phyloP scores from a whole-genome alignment of 2,888 invertebrate genomes.

The Hemaris fuciformis region DNA sequence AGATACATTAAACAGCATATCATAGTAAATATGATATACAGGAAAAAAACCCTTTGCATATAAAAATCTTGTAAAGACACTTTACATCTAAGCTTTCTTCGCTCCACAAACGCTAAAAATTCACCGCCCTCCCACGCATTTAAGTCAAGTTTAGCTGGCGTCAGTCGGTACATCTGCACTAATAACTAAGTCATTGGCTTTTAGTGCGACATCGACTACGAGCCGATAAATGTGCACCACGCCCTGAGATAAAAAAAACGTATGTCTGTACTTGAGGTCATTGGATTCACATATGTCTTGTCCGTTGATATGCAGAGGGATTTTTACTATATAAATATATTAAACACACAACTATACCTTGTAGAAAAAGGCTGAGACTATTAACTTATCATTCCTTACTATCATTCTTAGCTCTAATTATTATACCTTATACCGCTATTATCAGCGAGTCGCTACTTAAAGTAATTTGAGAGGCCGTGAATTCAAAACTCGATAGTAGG shows the following conservation, averaged over 20 bases:
- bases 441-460: no score
- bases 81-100: neutral
- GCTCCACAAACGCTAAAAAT: neutral
- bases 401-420: no score
- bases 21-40: no score
- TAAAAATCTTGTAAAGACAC: no score
- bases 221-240: conserved; percentile 8
- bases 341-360: no score
- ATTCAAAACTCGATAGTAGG: no score
- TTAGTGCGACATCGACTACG: neutral
- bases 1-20: no score
- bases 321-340: neutral
- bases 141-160: conserved; percentile 6
- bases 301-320: neutral
- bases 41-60: no score
- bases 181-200: conserved; percentile 10
- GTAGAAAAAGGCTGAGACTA: no score
- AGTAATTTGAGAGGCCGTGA: no score
- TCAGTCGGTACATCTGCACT: conserved; percentile 1
- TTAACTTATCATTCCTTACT: no score
- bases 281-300: neutral
- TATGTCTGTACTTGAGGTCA: neutral
- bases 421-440: no score
- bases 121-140: neutral
- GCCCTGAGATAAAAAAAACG: conserved; percentile 1